Conservation (phyloP, 2,888 invertebrate species). For the Chrysomela aeneicollis region DNA sequence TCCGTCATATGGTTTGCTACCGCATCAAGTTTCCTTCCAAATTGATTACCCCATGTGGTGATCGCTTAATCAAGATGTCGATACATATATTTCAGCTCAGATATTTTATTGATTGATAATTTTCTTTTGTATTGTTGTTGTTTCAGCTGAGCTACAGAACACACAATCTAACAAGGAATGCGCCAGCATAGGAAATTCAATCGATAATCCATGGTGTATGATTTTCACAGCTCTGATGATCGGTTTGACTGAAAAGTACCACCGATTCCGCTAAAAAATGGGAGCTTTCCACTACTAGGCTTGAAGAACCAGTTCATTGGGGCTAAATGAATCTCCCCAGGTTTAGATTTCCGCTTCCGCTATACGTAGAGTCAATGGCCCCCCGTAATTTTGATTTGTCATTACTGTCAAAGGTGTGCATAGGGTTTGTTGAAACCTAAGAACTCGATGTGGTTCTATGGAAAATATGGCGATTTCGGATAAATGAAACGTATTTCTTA, state of each 20-base stretch:
- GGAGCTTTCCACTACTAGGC: constrained; percentile 28
- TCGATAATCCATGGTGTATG: constrained; percentile 29
- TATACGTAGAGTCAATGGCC: constrained; percentile 48
- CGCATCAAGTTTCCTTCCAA: too few species aligned
- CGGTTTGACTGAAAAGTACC: constrained; percentile 34
- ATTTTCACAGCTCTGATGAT: constrained; percentile 31
- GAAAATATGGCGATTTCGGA: background rate
- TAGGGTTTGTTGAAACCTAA: constrained; percentile 7
- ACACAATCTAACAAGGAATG: constrained; percentile 55
- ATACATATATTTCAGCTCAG: too few species aligned
- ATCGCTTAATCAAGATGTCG: too few species aligned
- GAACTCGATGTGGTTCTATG: background rate
- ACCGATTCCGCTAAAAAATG: constrained; percentile 42
- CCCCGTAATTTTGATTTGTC: constrained; percentile 5
- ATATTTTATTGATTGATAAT: too few species aligned
- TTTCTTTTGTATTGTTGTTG: background rate
- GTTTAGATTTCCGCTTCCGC: constrained; percentile 54
- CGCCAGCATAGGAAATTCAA: constrained; percentile 45
- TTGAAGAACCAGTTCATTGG: constrained; percentile 29
- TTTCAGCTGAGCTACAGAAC: constrained; percentile 56
- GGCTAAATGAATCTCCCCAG: constrained; percentile 35
- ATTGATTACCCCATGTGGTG: too few species aligned
- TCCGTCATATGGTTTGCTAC: too few species aligned
- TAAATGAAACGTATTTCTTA: background rate
- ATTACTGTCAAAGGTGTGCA: constrained; percentile 4